Evolutionary conservation across 2,797 vertebrate genomes (phyloP).

Genomic region (Sandelia bainsii): DNA sequence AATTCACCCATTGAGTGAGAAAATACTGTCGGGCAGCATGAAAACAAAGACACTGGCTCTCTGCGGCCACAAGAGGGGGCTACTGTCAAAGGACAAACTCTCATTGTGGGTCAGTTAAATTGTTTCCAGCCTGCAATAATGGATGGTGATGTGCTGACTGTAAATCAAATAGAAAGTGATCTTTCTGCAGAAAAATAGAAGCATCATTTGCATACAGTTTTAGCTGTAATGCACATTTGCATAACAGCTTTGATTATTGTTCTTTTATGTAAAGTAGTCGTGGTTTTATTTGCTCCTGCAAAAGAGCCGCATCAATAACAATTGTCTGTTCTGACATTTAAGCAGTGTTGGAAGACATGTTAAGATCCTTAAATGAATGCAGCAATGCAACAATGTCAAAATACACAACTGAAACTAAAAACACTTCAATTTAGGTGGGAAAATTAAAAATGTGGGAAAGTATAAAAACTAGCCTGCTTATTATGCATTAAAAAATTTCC

Average conservation of each 20-base stretch:
- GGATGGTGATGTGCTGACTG: slow-evolving; percentile 25
- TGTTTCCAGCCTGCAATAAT: slow-evolving; percentile 9
- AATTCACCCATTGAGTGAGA: slow-evolving; percentile 63
- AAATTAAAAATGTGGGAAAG: too few relatives aligned
- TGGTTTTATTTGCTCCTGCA: slow-evolving; percentile 8
- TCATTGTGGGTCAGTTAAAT: slow-evolving; percentile 55
- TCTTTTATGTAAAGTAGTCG: slow-evolving; percentile 9
- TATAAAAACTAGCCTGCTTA: background rate
- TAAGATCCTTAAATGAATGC: background rate
- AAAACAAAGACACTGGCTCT: slow-evolving; percentile 67
- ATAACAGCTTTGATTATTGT: slow-evolving; percentile 17
- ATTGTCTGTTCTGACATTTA: slow-evolving; percentile 3
- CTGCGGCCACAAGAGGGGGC: slow-evolving; percentile 67
- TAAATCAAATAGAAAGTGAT: slow-evolving; percentile 36
- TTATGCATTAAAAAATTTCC: background rate
- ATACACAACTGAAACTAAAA: background rate
- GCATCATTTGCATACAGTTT: slow-evolving; percentile 26
- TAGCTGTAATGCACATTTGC: slow-evolving; percentile 4
- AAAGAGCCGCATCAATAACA: slow-evolving; percentile 3
- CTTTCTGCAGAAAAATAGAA: slow-evolving; percentile 12
- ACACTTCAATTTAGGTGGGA: background rate
- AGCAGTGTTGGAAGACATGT: background rate
- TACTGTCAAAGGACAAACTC: slow-evolving; percentile 51
- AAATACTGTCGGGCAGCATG: slow-evolving; percentile 53
- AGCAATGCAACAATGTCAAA: background rate